Evolutionary conservation across 2,888 invertebrate genomes (phyloP), one percentile per base, ranked within the genome.

Genomic region (Hirudinaria manillensis): DNA sequence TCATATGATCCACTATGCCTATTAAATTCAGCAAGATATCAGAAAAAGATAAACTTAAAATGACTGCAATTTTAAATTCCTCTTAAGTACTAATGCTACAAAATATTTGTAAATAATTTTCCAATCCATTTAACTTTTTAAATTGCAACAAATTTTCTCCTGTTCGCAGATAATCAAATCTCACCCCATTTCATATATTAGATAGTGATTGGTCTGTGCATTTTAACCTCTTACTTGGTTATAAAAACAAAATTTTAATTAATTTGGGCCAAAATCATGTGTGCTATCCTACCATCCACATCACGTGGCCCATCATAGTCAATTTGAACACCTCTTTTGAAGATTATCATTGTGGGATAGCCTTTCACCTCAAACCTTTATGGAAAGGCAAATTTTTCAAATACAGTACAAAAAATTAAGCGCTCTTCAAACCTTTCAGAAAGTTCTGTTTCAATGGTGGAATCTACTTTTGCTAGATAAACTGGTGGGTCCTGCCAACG

Each of bases 381-480:
- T 7, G 38, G 68, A 1, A 68, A 68, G 13, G 19, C 34, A 68
- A 68, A 36, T 1, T 68, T 32, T 68, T 2, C 65, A 65, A 3
- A 21, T 32, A 32, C 21, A 13, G 65, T 65, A 65, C 7, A 29
- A 65, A 27, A 4, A 45, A 16, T 45, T 45, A 1, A 1, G 13
- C 13, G 16, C 10, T 1, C 16, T 45, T 45, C 10, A n/a, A 68
- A 87, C 74, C 38, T 74, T 45, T 51, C 38, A 34, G 85, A 87
- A 10, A 88, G 78, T 3, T 83, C 86, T 73, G 84, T 85, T 78
- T 88, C 86, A 32, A 82, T 81, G 0, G 87, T 87, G 10, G 87
- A 87, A 79, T 88, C 88, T 10, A 89, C 86, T 82, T 88, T 89
- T 71, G 85, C 88, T 38, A 89, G 83, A 2, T 84, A 83, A 65